Percentiles rank a stretch among this genome's conserved stretches.
These are phyloP conservation scores for Sinopyrophorus schimmeli DNA, from an alignment of 2,888 invertebrate species.

Conservation along the genomic window DNA sequence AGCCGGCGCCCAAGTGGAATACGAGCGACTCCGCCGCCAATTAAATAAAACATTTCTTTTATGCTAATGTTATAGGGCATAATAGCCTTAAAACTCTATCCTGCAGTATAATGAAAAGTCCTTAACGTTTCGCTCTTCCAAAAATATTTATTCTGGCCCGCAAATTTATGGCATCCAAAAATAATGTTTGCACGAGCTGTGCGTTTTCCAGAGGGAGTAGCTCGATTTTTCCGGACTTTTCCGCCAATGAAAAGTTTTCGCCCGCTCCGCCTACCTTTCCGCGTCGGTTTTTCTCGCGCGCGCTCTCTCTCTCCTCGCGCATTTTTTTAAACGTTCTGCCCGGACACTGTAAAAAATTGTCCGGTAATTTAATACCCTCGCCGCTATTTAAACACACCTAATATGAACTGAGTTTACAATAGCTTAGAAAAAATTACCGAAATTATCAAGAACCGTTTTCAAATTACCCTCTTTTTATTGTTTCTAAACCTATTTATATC, in stretches of 20 bases:
- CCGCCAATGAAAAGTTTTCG: slow-evolving; percentile 54
- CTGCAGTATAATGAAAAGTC: slow-evolving; percentile 56
- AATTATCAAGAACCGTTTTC: slow-evolving; percentile 30
- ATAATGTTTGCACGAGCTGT: slow-evolving; percentile 55
- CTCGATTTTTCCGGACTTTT: slow-evolving; percentile 49
- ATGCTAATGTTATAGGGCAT: slow-evolving; percentile 55
- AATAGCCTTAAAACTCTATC: slow-evolving; percentile 55
- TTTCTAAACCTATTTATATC: slow-evolving; percentile 13
- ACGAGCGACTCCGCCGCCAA: slow-evolving; percentile 42
- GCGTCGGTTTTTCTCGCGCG: slow-evolving; percentile 46
- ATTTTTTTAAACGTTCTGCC: slow-evolving; percentile 44
- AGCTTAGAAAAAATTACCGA: slow-evolving; percentile 34
- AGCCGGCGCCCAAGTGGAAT: slow-evolving; percentile 38
- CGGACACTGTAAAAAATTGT: slow-evolving; percentile 52
- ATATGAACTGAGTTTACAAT: slow-evolving; percentile 48
- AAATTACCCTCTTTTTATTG: slow-evolving; percentile 37
- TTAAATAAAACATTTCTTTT: slow-evolving; percentile 56
- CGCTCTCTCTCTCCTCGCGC: slow-evolving; percentile 44
- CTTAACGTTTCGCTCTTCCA: slow-evolving; percentile 57
- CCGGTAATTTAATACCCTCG: slow-evolving; percentile 54
- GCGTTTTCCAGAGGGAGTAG: slow-evolving; percentile 50
- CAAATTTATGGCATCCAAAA: slow-evolving; percentile 58
- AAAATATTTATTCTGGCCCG: slow-evolving; percentile 58
- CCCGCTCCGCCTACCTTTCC: slow-evolving; percentile 49
- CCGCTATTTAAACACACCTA: slow-evolving; percentile 53